These are phyloP conservation scores for Scaptomyza polygonia DNA, from an alignment of 2,888 invertebrate genomes.

Conservation along the genomic window DNA sequence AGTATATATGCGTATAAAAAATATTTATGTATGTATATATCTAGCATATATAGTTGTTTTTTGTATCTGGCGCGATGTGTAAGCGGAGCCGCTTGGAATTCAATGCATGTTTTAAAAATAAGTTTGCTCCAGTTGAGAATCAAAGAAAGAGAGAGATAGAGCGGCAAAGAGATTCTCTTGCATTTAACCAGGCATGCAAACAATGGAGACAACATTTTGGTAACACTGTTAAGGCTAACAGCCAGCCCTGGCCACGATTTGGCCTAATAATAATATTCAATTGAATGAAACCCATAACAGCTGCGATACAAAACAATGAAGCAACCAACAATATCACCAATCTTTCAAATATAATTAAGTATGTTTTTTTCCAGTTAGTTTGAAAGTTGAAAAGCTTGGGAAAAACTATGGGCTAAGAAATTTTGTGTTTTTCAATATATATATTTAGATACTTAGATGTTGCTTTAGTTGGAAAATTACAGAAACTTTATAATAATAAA, in stretches of 20 bases:
- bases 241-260: constrained; percentile 25
- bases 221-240: background rate
- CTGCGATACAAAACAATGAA: constrained; percentile 4
- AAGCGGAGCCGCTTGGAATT: constrained; percentile 80
- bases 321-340: background rate
- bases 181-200: constrained; percentile 52
- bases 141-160: background rate
- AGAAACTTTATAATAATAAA: too few species aligned
- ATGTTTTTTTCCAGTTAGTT: constrained; percentile 15
- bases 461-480: too few species aligned
- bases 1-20: constrained; percentile 5
- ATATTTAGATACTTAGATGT: background rate
- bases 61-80: constrained; percentile 40
- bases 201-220: background rate
- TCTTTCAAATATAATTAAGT: constrained; percentile 8
- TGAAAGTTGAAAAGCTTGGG: background rate
- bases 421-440: background rate
- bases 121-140: constrained; percentile 71
- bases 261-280: background rate
- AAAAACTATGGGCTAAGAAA: background rate
- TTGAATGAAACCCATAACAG: constrained; percentile 2
- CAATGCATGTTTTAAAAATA: constrained; percentile 77
- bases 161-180: constrained; percentile 8
- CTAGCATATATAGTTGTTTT: constrained; percentile 1
- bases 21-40: constrained; percentile 7